Evolutionary conservation across 2,797 vertebrate species (phyloP), one percentile per base, ranked within the genome.

Genomic region (Alectoris magna): DNA sequence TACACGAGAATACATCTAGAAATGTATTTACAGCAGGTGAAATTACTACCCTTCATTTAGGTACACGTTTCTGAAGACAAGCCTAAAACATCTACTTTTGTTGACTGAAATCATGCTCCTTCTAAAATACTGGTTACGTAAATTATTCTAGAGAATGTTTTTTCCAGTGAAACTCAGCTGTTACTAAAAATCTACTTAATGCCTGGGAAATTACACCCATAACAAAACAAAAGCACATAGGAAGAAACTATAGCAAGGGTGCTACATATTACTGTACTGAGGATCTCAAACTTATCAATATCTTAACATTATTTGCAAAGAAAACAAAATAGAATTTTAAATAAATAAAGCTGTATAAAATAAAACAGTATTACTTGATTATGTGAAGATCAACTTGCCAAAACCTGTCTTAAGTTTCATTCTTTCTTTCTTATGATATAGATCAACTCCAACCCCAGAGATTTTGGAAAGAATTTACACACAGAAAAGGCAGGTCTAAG

Each of bases 181-280:
- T 11, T 51, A 64, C 24, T 85, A 51, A 64, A 73, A 68, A 63
- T 18, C 36, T 17, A 51, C 9, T 15, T 39, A 39, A 13, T 34
- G 76, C 27, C 34, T 53, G 53, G 13, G 14, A 77, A 70, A 49
- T 44, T 14, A 76, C 18, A 70, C 4, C 8, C 48, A 5, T 23
- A 76, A 80, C 4, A 75, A 79, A 72, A 7, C 34, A 49, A 64
- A 73, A 80, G 19, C 38, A 64, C 7, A 46, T 16, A 75, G 67
- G 5, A 69, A 59, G 13, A 58, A 87, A 67, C 10, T 49, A 16
- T 48, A 91, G 19, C 16, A 77, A 81, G 6, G 11, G 8, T 38
- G 21, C 27, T 48, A 38, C 0, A 0, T 27, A 85, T n/a, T 0
- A 1, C 26, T 62, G 51, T 18, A 62, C 3, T 39, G 14, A 76